Evolutionary conservation across 37 sponge, comb jelly and placozoan species (phyloP), one percentile per base, ranked within the genome.

Genomic region (Axinella damicornis): DNA sequence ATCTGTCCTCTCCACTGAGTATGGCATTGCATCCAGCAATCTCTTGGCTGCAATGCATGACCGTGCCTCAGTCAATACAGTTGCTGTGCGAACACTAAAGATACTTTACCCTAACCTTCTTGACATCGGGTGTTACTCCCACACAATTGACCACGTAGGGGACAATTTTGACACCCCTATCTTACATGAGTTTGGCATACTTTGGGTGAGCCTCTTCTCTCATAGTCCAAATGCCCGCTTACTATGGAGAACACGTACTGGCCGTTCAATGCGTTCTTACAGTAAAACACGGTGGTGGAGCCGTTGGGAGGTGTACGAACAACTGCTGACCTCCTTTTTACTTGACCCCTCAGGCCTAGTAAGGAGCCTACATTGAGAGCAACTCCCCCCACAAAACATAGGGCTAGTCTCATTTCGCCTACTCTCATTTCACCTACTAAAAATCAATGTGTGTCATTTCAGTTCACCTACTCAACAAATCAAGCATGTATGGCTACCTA

Each of bases 281-380:
- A 64, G 67, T 25, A 33, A 68, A 33, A 84, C 84, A n/a, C 36
- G 84, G n/a, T 84, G 84, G 84, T 84, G 84, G 84, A 65, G 68
- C 53, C 37, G 64, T 34, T 84, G 69, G 69, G 84, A 84, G 22
- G 66, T 76, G 20, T 30, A 53, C 1, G 22, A 76, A 34, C 77
- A 85, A 40, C 38, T 84, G 55, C 66, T 74, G 30, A n/a, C n/a
- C n/a, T n/a, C n/a, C n/a, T n/a, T n/a, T n/a, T n/a, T n/a, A n/a
- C n/a, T n/a, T n/a, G n/a, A n/a, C n/a, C n/a, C n/a, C n/a, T n/a
- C n/a, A n/a, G n/a, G n/a, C n/a, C n/a, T n/a, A n/a, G n/a, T n/a
- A n/a, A n/a, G n/a, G n/a, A n/a, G n/a, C n/a, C n/a, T n/a, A n/a
- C n/a, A n/a, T n/a, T n/a, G n/a, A n/a, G n/a, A n/a, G n/a, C n/a